These are phyloP conservation scores for Istiophorus platypterus DNA, from an alignment of 2,113 vertebrate species.

Conservation along the genomic window DNA sequence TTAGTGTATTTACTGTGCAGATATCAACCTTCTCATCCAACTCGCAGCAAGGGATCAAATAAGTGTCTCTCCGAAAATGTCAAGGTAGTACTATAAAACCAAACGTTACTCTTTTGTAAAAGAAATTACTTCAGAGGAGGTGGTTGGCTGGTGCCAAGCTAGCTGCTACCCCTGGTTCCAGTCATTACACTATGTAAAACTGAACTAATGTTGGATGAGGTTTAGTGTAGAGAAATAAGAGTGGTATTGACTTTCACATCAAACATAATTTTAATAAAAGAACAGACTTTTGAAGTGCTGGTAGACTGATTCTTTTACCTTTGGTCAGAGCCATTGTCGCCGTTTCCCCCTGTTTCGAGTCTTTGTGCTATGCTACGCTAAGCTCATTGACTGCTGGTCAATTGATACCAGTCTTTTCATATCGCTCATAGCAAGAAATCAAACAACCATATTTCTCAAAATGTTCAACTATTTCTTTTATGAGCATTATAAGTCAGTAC, in stretches of 20 bases:
- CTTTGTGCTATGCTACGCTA: not conserved
- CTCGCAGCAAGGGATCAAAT: not conserved
- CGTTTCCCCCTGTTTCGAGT: too few relatives aligned
- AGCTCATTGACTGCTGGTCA: not conserved
- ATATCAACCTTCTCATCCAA: not conserved
- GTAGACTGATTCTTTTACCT: too few relatives aligned
- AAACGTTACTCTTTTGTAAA: not conserved
- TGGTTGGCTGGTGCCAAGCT: not conserved
- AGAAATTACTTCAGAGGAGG: too few relatives aligned
- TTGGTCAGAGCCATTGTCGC: too few relatives aligned
- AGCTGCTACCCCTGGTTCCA: not conserved
- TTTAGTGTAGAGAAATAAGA: too few relatives aligned
- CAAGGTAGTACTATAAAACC: not conserved
- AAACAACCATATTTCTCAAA: not conserved
- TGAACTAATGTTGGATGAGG: not conserved
- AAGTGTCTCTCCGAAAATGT: not conserved
- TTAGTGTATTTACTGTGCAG: not conserved
- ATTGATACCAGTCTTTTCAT: not conserved
- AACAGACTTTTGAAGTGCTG: too few relatives aligned
- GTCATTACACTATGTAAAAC: not conserved
- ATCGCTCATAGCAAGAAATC: not conserved
- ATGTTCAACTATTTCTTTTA: not conserved
- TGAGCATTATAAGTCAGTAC: not conserved
- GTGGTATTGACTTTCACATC: not conserved
- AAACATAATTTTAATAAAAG: too few relatives aligned